These are phyloP conservation scores for Podarcis muralis DNA, from an alignment of 2,113 vertebrate species.

Conservation along the genomic window DNA sequence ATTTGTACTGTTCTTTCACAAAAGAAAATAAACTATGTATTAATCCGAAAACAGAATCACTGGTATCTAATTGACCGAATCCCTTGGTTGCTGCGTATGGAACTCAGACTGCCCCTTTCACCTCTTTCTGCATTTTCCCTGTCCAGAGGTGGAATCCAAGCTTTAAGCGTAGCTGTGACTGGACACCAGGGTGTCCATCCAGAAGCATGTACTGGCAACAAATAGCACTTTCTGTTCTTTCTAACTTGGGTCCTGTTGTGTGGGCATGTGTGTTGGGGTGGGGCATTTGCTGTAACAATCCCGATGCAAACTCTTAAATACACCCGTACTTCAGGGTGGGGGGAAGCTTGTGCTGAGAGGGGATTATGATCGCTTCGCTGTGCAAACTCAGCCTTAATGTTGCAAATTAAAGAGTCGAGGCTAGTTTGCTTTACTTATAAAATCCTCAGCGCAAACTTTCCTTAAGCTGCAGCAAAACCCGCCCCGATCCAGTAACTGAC, in stretches of 20 bases:
- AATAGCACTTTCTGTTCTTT: not conserved
- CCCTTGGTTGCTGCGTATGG: too few relatives aligned
- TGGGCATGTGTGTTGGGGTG: not conserved
- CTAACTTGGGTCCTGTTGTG: not conserved
- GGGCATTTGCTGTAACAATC: too few relatives aligned
- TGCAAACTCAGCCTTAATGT: not conserved
- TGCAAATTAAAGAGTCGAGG: not conserved
- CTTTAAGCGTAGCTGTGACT: too few relatives aligned
- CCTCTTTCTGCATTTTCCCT: too few relatives aligned
- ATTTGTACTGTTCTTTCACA: not conserved
- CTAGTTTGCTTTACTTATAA: not conserved
- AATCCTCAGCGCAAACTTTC: not conserved
- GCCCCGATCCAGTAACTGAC: not conserved
- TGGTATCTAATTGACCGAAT: too few relatives aligned
- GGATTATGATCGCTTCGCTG: not conserved
- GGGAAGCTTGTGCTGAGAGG: too few relatives aligned
- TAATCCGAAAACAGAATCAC: too few relatives aligned
- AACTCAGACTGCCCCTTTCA: too few relatives aligned
- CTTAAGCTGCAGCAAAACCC: not conserved
- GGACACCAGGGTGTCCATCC: not conserved
- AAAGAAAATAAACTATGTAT: not conserved
- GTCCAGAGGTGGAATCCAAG: too few relatives aligned
- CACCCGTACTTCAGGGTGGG: too few relatives aligned
- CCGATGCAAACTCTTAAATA: too few relatives aligned
- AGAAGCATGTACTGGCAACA: not conserved